Evolutionary conservation across 2,888 invertebrate genomes (phyloP), one percentile per base, ranked within the genome.

Genomic region (Drosophila limbata): DNA sequence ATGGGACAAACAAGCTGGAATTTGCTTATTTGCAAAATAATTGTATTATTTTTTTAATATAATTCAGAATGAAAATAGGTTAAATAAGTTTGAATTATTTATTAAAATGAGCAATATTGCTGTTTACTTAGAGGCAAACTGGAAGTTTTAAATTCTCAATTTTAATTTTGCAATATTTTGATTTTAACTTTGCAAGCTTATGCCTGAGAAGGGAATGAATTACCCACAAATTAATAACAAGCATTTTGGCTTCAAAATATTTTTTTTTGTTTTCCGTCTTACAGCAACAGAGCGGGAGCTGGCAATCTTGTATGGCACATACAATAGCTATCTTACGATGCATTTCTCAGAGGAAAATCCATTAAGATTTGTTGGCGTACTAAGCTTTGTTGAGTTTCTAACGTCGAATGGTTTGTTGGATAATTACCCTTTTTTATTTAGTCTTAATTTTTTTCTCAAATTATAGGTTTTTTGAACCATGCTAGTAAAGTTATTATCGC

Each of bases 391-490:
- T 0, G 69, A 74, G 51, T 88, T 79, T 45, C 59, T 87, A 19
- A 82, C 83, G 11, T 28, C 64, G 1, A 81, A 81, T 53, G 88
- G 88, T 88, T 37, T 50, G 73, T 81, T 10, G 15, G 1, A 40
- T 47, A 1, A 40, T 47, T 0, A 5, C 4, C 11, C n/a, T 51
- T 51, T 9, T 33, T 10, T 19, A 10, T 39, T 53, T 13, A 3
- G 42, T 19, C n/a, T 42, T 65, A 6, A 40, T 17, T 45, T 6
- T 15, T 44, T 11, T 2, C 19, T 1, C 0, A 15, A 19, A 33
- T 17, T 68, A 8, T 28, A 88, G 88, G 85, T 28, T 88, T 86
- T 51, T 64, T 80, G 1, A 55, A 73, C 6, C 79, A 85, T 42
- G 53, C 87, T 3, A 74, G 71, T 51, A 55, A 75, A 44, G 67